Percentiles rank a stretch among this genome's conserved stretches.
Evolutionary conservation across 2,888 invertebrate genomes (phyloP).

Genomic region (Cyclophora punctaria): DNA sequence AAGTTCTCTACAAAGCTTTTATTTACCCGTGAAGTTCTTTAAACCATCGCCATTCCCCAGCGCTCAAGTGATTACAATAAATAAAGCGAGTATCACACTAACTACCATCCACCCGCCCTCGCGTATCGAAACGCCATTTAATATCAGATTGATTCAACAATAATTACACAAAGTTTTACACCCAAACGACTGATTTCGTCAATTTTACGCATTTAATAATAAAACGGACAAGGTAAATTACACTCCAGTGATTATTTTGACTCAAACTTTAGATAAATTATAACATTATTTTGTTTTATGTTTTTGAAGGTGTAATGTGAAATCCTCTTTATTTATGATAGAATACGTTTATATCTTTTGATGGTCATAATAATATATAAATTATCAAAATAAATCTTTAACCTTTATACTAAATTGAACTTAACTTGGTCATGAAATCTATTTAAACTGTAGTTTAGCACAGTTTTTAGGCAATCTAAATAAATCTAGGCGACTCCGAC

Average conservation of each 20-base stretch:
- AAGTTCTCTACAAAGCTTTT: no score
- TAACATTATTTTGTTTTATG: slow-evolving; percentile 44
- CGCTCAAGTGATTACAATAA: slow-evolving; percentile 47
- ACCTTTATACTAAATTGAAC: no score
- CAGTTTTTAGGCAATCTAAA: no score
- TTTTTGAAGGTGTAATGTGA: slow-evolving; percentile 17
- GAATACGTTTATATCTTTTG: no score
- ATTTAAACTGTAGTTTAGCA: no score
- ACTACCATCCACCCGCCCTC: slow-evolving; percentile 28
- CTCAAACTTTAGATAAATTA: slow-evolving; percentile 44
- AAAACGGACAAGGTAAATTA: slow-evolving; percentile 54
- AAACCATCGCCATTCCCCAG: slow-evolving; percentile 7
- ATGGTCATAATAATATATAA: no score
- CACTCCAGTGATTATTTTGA: slow-evolving; percentile 46
- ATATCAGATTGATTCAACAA: slow-evolving; percentile 58
- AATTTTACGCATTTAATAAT: slow-evolving; percentile 56
- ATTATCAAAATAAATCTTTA: no score
- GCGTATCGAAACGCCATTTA: slow-evolving; percentile 41
- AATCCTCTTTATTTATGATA: slow-evolving; percentile 13
- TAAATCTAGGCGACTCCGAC: no score
- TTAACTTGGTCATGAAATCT: no score
- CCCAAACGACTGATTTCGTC: slow-evolving; percentile 48
- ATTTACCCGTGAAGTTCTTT: no score
- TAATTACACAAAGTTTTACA: slow-evolving; percentile 62
- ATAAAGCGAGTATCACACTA: slow-evolving; percentile 36